Evolutionary conservation across 2,797 vertebrate species (phyloP), one percentile per base, ranked within the genome.

Genomic region (Sylvilagus floridanus): DNA sequence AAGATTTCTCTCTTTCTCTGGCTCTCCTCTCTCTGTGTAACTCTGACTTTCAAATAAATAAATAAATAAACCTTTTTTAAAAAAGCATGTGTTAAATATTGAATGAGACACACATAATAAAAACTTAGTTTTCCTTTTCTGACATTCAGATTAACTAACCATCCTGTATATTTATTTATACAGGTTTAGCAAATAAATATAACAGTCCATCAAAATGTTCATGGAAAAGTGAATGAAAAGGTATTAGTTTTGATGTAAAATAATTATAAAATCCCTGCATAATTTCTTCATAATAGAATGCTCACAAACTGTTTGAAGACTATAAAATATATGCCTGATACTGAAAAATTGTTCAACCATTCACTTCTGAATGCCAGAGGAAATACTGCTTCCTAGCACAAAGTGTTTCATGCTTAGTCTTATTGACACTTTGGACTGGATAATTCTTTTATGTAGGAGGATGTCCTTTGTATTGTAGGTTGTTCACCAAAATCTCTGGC

Each of bases 101-200:
- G 50, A 71, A 57, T 62, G 42, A 11, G 60, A 79, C 3, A 54
- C 78, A 83, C 19, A 60, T 21, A 66, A 24, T 62, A 60, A 94
- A 89, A 82, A 35, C 5, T 32, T 79, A 86, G 28, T 89, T 88
- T 13, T 95, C 86, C 69, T 84, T 68, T 75, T 88, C 60, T 52
- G 65, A 84, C 79, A 93, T 89, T 88, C 35, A 78, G 12, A 88
- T 62, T 92, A 76, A 72, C 57, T 47, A 54, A 84, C 30, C 16
- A 66, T 88, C 69, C 10, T 72, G 3, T 82, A 65, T 37, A 81
- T 88, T 62, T 72, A 85, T 95, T 81, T 35, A 35, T 35, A 35
- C 35, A 37, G 37, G 5, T 37, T 37, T 37, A 37, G 37, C 37
- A 37, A 37, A 37, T 37, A 37, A 37, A 37, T 37, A 37, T 37